Conservation (phyloP, 2,888 invertebrate species). For the Itoplectis maculator region DNA sequence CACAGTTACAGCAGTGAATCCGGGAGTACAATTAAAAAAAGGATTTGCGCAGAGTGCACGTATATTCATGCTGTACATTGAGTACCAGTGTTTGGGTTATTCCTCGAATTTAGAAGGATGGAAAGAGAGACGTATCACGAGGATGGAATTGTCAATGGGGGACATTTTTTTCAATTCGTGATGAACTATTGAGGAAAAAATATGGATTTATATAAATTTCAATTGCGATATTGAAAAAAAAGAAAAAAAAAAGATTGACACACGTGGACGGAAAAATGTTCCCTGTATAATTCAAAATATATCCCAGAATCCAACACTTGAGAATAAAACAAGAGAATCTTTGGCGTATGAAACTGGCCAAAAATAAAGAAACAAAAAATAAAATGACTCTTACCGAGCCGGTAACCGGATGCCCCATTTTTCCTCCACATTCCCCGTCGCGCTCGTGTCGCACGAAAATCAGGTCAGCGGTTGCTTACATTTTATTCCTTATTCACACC, state of each 20-base stretch:
- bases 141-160: background rate
- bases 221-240: no score
- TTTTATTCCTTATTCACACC: background rate
- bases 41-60: constrained; percentile 12
- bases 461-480: background rate
- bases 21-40: constrained; percentile 16
- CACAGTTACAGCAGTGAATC: background rate
- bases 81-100: background rate
- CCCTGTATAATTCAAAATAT: no score
- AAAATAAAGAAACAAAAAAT: background rate
- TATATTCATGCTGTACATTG: background rate
- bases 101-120: background rate
- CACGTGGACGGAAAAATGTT: no score
- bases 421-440: background rate
- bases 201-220: no score
- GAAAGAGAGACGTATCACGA: background rate
- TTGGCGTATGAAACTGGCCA: background rate
- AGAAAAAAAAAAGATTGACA: no score
- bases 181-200: background rate
- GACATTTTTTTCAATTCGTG: constrained; percentile 15
- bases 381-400: background rate
- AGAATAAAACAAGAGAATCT: no score
- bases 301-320: no score
- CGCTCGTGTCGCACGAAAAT: background rate
- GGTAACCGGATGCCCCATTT: background rate